A percentile compares a stretch with the other conserved stretches of the same genome.
Conservation (phyloP, 2,888 invertebrate genomes). For the Amaurobius ferox region DNA sequence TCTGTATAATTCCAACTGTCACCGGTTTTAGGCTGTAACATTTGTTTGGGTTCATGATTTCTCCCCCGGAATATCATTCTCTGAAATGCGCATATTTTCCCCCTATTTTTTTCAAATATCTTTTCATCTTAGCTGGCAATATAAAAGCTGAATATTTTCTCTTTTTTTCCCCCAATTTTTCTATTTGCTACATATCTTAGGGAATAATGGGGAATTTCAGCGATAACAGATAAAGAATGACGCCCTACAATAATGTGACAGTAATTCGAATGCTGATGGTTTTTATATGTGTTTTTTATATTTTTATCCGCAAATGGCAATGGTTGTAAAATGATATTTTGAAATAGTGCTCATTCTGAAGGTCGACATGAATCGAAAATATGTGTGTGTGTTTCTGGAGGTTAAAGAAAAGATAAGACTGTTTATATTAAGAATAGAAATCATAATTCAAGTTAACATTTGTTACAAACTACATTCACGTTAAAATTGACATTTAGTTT, state of each 20-base stretch:
- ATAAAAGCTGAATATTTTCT: slow-evolving; percentile 27
- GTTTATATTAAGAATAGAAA: too few species aligned
- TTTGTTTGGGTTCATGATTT: slow-evolving; percentile 56
- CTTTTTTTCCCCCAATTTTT: slow-evolving; percentile 10
- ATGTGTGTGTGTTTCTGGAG: neutral
- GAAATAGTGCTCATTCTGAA: slow-evolving; percentile 12
- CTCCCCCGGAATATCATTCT: slow-evolving; percentile 17
- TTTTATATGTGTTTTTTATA: slow-evolving; percentile 26
- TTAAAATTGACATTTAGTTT: too few species aligned
- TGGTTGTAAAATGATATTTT: slow-evolving; percentile 35
- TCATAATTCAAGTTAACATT: too few species aligned
- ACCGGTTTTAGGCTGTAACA: slow-evolving; percentile 32
- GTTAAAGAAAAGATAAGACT: neutral
- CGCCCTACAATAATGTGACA: slow-evolving; percentile 24
- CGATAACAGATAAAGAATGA: slow-evolving; percentile 40
- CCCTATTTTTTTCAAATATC: neutral
- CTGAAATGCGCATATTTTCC: neutral
- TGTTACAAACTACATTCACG: too few species aligned
- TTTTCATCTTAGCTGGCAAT: neutral
- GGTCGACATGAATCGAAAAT: neutral
- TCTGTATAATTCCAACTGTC: slow-evolving; percentile 59
- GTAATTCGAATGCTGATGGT: slow-evolving; percentile 32
- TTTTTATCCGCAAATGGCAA: slow-evolving; percentile 33
- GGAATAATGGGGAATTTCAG: slow-evolving; percentile 39
- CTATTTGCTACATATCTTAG: slow-evolving; percentile 36